Conservation (phyloP, 2,113 vertebrate species). For the Glaucomys volans region DNA sequence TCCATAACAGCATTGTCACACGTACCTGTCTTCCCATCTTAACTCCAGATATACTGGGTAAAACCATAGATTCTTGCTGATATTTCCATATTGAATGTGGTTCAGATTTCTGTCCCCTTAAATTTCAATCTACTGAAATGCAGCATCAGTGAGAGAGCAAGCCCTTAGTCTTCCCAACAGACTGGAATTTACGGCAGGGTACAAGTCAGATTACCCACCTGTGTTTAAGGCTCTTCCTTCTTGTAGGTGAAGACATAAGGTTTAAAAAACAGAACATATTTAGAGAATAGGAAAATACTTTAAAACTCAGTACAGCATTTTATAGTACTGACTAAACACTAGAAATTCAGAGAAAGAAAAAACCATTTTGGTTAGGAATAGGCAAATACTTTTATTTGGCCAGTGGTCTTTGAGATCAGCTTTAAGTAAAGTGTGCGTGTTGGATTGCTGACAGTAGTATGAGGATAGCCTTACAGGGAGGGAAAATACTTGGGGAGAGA, state of each 20-base stretch:
- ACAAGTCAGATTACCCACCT: background rate
- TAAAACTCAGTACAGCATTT: too few relatives aligned
- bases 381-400: background rate
- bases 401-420: background rate
- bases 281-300: slow-evolving; percentile 3
- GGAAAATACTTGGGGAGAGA: background rate
- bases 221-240: background rate
- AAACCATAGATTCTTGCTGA: background rate
- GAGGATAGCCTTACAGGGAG: background rate
- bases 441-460: background rate
- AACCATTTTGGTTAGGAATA: background rate
- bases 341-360: slow-evolving; percentile 8
- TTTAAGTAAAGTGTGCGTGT: background rate
- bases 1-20: background rate
- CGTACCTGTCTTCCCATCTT: background rate
- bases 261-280: background rate
- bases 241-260: background rate
- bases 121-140: background rate
- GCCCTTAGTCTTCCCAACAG: background rate
- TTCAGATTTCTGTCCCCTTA: background rate
- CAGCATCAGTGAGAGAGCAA: background rate
- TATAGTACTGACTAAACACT: background rate
- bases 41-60: background rate
- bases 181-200: background rate
- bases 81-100: background rate